These are phyloP conservation scores for Xestia xanthographa DNA, from an alignment of 2,888 invertebrate genomes.

Conservation along the genomic window DNA sequence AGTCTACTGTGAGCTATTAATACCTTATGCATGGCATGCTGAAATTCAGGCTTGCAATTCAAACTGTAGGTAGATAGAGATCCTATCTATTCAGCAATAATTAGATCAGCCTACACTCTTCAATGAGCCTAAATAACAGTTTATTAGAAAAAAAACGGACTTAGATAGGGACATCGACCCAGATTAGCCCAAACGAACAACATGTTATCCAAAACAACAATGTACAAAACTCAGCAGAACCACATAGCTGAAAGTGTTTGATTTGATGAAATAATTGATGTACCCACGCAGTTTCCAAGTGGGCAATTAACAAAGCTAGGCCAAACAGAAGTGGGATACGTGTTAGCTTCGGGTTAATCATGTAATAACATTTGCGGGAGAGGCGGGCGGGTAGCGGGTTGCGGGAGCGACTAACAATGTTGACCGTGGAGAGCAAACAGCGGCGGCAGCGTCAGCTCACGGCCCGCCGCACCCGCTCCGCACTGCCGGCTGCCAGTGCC, in stretches of 20 bases:
- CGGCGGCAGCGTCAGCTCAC: slow-evolving; percentile 85
- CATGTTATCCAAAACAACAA: slow-evolving; percentile 6
- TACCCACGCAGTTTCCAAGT: slow-evolving; percentile 73
- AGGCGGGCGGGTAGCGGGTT: slow-evolving; percentile 38
- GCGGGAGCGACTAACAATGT: slow-evolving; percentile 85
- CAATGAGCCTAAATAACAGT: neutral
- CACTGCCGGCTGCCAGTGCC: slow-evolving; percentile 62
- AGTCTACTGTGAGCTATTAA: neutral
- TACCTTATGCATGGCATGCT: neutral
- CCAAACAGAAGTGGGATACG: slow-evolving; percentile 81
- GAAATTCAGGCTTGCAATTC: neutral
- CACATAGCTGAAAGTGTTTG: slow-evolving; percentile 46
- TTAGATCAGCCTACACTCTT: neutral
- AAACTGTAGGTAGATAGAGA: neutral
- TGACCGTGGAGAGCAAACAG: slow-evolving; percentile 87
- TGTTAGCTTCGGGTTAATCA: slow-evolving; percentile 84
- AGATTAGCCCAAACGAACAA: neutral
- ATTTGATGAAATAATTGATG: slow-evolving; percentile 73
- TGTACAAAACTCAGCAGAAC: slow-evolving; percentile 2
- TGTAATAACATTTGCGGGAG: slow-evolving; percentile 85
- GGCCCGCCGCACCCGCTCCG: slow-evolving; percentile 78
- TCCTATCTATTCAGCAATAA: neutral
- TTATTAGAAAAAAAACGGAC: neutral
- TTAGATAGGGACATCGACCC: neutral
- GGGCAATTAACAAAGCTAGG: slow-evolving; percentile 84